Evolutionary conservation across 2,888 invertebrate species (phyloP).

Genomic region (Chloroclystis v-ata): DNA sequence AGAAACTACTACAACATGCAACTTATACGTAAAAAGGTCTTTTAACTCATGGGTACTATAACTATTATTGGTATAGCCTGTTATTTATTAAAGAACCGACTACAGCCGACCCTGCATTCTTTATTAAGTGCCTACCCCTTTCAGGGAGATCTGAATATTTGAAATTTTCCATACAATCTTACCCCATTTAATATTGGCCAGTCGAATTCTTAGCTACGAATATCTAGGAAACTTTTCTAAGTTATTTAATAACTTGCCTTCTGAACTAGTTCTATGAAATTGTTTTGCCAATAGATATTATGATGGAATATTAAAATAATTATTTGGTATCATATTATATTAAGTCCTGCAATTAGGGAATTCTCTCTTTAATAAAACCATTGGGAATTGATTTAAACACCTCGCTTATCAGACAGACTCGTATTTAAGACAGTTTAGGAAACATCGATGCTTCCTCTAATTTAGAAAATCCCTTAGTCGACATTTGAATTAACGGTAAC

Average conservation of each 20-base stretch:
- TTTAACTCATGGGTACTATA: constrained; percentile 37
- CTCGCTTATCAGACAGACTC: too few species aligned
- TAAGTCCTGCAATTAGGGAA: too few species aligned
- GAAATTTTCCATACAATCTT: constrained; percentile 42
- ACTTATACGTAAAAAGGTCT: too few species aligned
- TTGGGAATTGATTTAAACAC: too few species aligned
- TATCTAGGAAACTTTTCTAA: constrained; percentile 11
- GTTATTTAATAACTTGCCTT: constrained; percentile 18
- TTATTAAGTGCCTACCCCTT: constrained; percentile 41
- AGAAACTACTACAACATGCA: too few species aligned
- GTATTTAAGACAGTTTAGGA: too few species aligned
- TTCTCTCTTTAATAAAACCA: too few species aligned
- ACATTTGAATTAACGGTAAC: too few species aligned
- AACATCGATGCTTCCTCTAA: too few species aligned
- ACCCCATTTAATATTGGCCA: constrained; percentile 35
- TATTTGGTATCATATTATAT: too few species aligned
- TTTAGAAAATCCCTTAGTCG: too few species aligned
- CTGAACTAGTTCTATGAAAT: constrained; percentile 1
- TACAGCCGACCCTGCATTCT: constrained; percentile 54
- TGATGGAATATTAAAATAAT: too few species aligned
- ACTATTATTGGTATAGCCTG: constrained; percentile 50
- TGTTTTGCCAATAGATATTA: background rate
- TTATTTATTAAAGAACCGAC: constrained; percentile 51
- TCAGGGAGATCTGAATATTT: constrained; percentile 44
- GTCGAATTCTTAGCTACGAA: constrained; percentile 20